Percentiles rank a stretch among this genome's conserved stretches.
Evolutionary conservation across 2,888 invertebrate species (phyloP).

Genomic region (Zeuzera pyrina): DNA sequence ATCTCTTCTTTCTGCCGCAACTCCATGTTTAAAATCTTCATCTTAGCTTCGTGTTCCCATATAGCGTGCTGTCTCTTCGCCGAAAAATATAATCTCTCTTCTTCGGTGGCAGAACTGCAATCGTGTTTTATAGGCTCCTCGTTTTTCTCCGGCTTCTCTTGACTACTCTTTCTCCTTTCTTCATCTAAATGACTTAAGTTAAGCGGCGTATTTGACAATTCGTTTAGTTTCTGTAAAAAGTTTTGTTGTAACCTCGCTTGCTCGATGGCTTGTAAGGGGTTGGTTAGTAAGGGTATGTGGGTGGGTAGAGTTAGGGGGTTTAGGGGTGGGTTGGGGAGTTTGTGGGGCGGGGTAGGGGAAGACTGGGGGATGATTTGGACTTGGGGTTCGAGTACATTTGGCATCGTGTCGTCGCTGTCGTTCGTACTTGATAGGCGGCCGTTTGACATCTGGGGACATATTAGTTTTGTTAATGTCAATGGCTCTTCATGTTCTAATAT

Average conservation of each 20-base stretch:
- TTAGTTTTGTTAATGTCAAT: neutral
- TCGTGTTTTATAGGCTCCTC: conserved; percentile 40
- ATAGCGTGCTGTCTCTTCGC: conserved; percentile 64
- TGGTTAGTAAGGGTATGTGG: conserved; percentile 34
- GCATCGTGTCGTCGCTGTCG: conserved; percentile 66
- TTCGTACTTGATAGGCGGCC: conserved; percentile 65
- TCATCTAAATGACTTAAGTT: conserved; percentile 63
- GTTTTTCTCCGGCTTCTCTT: conserved; percentile 29
- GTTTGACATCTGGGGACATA: conserved; percentile 56
- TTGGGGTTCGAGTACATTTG: conserved; percentile 63
- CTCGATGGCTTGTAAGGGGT: conserved; percentile 54
- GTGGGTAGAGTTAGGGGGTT: conserved; percentile 25
- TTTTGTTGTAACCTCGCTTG: conserved; percentile 59
- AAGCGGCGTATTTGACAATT: conserved; percentile 57
- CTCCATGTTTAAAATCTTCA: conserved; percentile 67
- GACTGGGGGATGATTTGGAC: conserved; percentile 61
- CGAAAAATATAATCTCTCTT: conserved; percentile 53
- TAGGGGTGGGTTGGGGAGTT: conserved; percentile 25
- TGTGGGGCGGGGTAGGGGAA: conserved; percentile 39
- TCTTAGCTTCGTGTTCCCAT: conserved; percentile 67
- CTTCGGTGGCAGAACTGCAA: conserved; percentile 44
- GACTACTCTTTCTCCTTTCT: conserved; percentile 35
- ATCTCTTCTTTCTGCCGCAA: conserved; percentile 64
- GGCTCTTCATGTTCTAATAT: too few relatives aligned
- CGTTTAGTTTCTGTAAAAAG: conserved; percentile 53